These are phyloP conservation scores for Macrosoma leucophasiata DNA, from an alignment of 2,888 invertebrate genomes.

Conservation along the genomic window DNA sequence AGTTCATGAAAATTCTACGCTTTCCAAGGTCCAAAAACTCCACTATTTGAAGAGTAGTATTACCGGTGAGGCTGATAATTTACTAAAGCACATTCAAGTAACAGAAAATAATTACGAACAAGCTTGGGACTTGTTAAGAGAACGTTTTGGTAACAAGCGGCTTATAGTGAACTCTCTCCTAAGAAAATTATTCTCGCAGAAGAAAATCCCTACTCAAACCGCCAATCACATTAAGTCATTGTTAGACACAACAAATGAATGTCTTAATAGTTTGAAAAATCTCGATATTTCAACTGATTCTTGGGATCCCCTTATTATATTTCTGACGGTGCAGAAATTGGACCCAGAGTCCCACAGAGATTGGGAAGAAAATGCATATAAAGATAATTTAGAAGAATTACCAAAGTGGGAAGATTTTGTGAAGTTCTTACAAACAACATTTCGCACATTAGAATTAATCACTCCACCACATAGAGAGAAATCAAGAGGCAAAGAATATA, in stretches of 20 bases:
- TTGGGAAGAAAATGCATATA: conserved; percentile 20
- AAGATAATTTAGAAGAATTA: conserved; percentile 2
- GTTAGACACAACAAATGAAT: conserved; percentile 13
- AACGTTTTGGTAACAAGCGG: conserved; percentile 6
- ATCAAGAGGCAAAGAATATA: no score
- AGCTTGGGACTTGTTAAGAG: conserved; percentile 10
- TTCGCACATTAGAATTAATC: conserved; percentile 8
- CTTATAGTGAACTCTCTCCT: conserved; percentile 3
- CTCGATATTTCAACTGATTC: conserved; percentile 1
- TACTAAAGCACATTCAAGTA: conserved; percentile 13
- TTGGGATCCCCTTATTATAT: conserved; percentile 27
- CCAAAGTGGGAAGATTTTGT: conserved; percentile 1
- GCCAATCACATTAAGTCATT: conserved; percentile 3
- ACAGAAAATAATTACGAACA: conserved; percentile 14
- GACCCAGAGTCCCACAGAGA: conserved; percentile 23
- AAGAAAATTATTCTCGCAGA: conserved; percentile 3
- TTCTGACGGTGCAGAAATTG: conserved; percentile 22
- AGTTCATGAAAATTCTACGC: conserved; percentile 10
- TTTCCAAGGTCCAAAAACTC: conserved; percentile 9
- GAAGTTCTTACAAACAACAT: conserved; percentile 4
- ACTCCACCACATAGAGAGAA: no score
- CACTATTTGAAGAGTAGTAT: conserved; percentile 7
- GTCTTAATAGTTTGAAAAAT: conserved; percentile 8
- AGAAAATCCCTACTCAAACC: conserved; percentile 1
- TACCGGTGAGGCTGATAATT: conserved; percentile 8